Conservation (phyloP, 1,140 invertebrate genomes). For the Aphis gossypii region DNA sequence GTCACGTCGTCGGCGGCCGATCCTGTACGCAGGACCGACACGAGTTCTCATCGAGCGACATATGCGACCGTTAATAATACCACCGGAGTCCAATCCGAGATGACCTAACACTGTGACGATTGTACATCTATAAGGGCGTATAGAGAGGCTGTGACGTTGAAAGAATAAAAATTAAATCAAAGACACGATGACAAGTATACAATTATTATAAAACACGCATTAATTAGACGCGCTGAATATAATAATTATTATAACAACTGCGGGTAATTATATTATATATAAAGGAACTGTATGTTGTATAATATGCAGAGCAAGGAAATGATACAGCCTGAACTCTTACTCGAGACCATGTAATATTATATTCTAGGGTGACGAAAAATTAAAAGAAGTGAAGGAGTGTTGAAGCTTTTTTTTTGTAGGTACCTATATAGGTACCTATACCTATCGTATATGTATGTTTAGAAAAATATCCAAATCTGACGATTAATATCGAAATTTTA, state of each 20-base stretch:
- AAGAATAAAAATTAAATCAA: neutral
- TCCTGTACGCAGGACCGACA: neutral
- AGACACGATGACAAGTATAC: neutral
- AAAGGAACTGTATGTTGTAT: neutral
- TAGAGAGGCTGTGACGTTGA: too few relatives aligned
- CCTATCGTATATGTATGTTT: neutral
- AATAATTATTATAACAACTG: neutral
- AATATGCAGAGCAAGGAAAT: neutral
- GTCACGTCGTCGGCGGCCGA: neutral
- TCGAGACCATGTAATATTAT: neutral
- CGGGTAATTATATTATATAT: neutral
- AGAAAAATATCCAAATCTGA: neutral
- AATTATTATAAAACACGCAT: neutral
- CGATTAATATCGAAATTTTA: neutral
- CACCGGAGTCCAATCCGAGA: neutral
- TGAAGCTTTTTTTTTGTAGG: neutral
- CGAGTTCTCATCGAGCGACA: conserved; percentile 37
- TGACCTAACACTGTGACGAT: neutral
- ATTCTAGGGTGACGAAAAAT: neutral
- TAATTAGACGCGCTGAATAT: neutral
- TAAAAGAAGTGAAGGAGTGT: neutral
- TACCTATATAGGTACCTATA: too few relatives aligned
- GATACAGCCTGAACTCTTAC: neutral
- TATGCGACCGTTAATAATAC: neutral
- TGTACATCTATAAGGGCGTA: neutral